Conservation (phyloP, 1,140 invertebrate genomes). For the Drosophila ercepeae region DNA sequence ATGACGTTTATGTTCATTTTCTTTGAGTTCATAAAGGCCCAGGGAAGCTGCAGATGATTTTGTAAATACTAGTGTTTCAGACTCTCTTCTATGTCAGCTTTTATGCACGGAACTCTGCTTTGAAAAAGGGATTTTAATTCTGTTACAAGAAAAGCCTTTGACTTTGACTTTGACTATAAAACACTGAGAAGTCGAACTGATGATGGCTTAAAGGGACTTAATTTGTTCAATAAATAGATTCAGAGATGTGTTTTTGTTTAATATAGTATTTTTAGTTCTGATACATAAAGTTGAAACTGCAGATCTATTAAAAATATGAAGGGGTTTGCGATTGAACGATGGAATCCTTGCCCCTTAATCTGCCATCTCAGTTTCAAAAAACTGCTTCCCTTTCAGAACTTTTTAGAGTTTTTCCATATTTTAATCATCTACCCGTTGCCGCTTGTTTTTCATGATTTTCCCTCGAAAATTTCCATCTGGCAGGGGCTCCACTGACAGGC, state of each 20-base stretch:
- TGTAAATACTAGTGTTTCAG: constrained; percentile 22
- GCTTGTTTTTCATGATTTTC: background rate
- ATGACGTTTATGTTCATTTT: constrained; percentile 50
- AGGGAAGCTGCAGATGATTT: constrained; percentile 16
- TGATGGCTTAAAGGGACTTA: background rate
- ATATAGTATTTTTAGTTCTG: background rate
- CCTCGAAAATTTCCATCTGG: constrained; percentile 20
- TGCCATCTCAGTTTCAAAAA: too few species aligned
- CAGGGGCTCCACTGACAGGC: constrained; percentile 50
- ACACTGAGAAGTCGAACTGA: background rate
- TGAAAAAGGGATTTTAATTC: constrained; percentile 9
- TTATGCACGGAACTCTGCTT: constrained; percentile 6
- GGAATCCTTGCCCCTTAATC: too few species aligned
- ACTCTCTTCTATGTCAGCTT: constrained; percentile 9
- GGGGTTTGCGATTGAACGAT: too few species aligned
- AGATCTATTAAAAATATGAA: too few species aligned
- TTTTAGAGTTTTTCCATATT: constrained; percentile 13
- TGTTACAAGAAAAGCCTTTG: constrained; percentile 3
- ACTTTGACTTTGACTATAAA: background rate
- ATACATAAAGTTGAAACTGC: too few species aligned
- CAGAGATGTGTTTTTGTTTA: too few species aligned
- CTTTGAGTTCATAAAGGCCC: background rate
- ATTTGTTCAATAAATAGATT: background rate
- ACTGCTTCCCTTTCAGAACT: background rate
- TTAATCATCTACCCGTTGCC: constrained; percentile 29